Base-by-base conservation (phyloP, 2,797 vertebrate genomes). In the Pipistrellus kuhlii region DNA sequence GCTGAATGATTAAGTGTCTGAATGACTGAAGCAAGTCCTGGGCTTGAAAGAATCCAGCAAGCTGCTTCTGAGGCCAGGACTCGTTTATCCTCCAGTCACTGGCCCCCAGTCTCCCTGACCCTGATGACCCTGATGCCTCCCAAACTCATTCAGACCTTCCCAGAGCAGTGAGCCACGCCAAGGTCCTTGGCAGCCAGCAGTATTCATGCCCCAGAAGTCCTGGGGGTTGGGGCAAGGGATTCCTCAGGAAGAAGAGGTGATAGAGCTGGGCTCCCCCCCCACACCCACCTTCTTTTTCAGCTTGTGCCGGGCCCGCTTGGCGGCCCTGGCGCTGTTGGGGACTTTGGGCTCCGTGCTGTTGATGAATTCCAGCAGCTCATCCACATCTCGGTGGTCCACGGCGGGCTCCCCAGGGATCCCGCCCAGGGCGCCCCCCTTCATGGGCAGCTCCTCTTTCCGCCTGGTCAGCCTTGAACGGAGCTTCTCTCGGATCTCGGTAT, bases 401-500 rank as follows among this genome's bases (percentile, higher is more conserved):
- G 98, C 98, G 0, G 99, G 98, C 96, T 99, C 99, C 27, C 99
- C 98, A 93, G 96, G 95, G 0, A 98, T 97, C 95, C 97, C 95
- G 90, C 97, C 97, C 95, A 94, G 98, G 91, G 97, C 87, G 92
- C 99, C 99, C 86, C 99, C 98, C 77, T 99, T 99, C 98, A 99
- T 98, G 2, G 99, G 99, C 87, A 99, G 97, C 98, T 99, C 99
- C 97, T 99, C 99, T 98, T 99, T 99, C 91, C 99, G 99, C 87
- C 99, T 98, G 57, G 99, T 99, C 96, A 99, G 98, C 88, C 99
- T 99, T 0, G 99, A 99, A 71, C 99, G 99, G 78, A 99, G 98
- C 97, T 99, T 99, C 98, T 99, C 99, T 59, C 99, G 98, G 98
- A 99, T 99, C 98, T 99, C 99, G 0, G 99, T 99, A 0, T 99